Conservation (phyloP, 2,113 vertebrate genomes). For the Pterocles orientalis region DNA sequence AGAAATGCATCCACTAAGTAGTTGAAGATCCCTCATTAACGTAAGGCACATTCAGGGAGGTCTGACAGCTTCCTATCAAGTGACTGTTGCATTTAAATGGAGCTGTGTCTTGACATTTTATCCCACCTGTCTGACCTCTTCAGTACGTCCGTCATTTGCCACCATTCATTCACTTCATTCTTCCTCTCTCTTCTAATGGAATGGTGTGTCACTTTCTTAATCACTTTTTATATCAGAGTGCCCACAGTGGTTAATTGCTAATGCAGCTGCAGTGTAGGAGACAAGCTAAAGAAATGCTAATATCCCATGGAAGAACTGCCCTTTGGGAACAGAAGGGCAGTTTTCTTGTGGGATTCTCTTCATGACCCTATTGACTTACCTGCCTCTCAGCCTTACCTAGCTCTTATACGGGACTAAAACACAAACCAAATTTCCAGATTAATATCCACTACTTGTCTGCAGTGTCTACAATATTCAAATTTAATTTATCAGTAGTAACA, state of each 20-base stretch:
- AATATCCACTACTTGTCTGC: neutral
- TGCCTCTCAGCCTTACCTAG: neutral
- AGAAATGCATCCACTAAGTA: neutral
- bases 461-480: neutral
- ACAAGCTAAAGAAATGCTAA: neutral
- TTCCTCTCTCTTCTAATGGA: neutral
- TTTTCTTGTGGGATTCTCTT: neutral
- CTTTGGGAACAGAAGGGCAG: neutral
- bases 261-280: neutral
- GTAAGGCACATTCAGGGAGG: neutral
- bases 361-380: neutral
- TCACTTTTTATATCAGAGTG: neutral
- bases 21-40: neutral
- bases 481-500: neutral
- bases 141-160: neutral
- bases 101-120: neutral
- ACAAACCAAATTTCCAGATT: neutral
- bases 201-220: neutral
- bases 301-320: neutral
- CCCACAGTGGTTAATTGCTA: neutral
- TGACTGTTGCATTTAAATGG: neutral
- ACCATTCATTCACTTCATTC: slow-evolving; percentile 7
- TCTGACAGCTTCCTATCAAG: neutral
- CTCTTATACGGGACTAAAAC: neutral
- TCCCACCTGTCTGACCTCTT: neutral